Base-by-base conservation (phyloP, 1,140 invertebrate species). In the Chrysoperla carnea region DNA sequence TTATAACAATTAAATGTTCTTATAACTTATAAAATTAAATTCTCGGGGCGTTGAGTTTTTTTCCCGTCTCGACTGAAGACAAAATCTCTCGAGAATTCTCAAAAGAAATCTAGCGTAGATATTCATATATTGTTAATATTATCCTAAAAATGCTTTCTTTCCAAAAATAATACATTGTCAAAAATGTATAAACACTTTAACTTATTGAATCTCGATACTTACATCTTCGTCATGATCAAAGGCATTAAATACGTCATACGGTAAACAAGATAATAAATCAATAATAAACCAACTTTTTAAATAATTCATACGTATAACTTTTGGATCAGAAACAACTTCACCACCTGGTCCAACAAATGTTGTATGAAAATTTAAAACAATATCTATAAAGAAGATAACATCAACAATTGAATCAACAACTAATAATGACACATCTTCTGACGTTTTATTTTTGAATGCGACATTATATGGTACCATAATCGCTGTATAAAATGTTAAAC, bases 401-500 rank as follows among this genome's bases (percentile, higher is more conserved):
- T 99, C 96, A 48, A 99, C 96, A 55, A 99, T 97, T 48, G 91
- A 96, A 65, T 96, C 91, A 11, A 95, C 89, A 50, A 97, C 89
- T 45, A 97, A 73, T 37, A 99, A 75, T 46, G 86, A 90, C 38
- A 99, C 90, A 64, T 97, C 93, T 67, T 99, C 96, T 64, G 92
- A 93, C 44, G 91, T 96, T 70, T 98, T 98, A 68, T 96, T 97
- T 69, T 96, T 96, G 74, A 99, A 99, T 58, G 96, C 93, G 55
- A 98, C 94, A 69, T 99, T 99, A 73, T 96, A 99, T 44, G 96
- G 96, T 52, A 99, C 96, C 89, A 99, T 99, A 63, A 99, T 95
- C 60, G 96, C 94, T 45, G 96, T 99, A 74, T 99, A 99, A 75
- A 99, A 99, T 49, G 96, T 99, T 55, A 99, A 77, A 70, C 91